Evolutionary conservation across 2,888 invertebrate species (phyloP).

Genomic region (Sinhomidia bicolor): DNA sequence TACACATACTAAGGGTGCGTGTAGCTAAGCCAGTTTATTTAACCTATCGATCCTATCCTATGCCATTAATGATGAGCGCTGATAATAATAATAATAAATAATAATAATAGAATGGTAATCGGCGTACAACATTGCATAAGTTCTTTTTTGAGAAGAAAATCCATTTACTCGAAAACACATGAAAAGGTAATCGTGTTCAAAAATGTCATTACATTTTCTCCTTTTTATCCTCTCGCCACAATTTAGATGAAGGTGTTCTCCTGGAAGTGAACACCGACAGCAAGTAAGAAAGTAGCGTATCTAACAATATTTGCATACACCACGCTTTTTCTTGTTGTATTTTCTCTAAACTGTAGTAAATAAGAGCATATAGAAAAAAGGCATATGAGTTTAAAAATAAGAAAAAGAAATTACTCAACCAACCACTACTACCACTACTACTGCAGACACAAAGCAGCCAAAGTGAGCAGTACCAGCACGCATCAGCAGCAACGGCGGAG

Average conservation of each 20-base stretch:
- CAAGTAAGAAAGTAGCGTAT: not conserved
- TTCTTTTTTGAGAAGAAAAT: no score
- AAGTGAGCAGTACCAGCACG: not conserved
- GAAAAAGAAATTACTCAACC: slow-evolving; percentile 7
- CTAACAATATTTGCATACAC: not conserved
- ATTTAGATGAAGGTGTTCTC: not conserved
- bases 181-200: not conserved
- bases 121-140: no score
- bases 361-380: not conserved
- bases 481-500: not conserved
- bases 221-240: not conserved
- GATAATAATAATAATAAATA: no score
- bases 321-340: not conserved
- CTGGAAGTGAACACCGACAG: not conserved
- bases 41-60: not conserved
- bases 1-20: not conserved
- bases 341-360: no score
- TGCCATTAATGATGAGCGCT: no score
- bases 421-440: not conserved
- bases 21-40: slow-evolving; percentile 14
- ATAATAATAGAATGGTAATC: no score
- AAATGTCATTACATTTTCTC: not conserved
- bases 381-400: not conserved
- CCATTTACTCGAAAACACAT: not conserved
- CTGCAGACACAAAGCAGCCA: no score